phyloP scores from a whole-genome alignment of 2,797 vertebrate genomes.

The Hylomyscus alleni region DNA sequence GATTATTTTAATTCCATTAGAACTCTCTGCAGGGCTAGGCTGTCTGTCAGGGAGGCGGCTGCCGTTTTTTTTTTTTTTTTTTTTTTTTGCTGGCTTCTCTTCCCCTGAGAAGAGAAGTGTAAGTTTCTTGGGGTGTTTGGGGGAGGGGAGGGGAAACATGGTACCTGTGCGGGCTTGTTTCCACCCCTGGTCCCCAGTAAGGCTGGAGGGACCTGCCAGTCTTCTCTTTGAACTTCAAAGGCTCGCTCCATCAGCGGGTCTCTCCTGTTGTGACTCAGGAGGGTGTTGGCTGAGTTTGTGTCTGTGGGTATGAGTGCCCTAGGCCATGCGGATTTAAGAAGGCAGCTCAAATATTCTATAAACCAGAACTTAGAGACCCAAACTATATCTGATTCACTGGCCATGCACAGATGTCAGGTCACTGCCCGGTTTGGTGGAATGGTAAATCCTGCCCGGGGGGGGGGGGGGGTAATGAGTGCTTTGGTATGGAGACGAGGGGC shows the following conservation, averaged over 20 bases:
- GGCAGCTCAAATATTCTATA: not conserved
- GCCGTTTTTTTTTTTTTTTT: no score
- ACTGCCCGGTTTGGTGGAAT: not conserved
- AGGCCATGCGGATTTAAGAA: slow-evolving; percentile 38
- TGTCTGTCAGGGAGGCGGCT: not conserved
- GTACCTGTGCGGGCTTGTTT: not conserved
- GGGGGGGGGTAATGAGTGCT: no score
- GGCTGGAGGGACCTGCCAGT: not conserved
- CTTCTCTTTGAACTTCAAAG: slow-evolving; percentile 66
- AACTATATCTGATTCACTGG: not conserved
- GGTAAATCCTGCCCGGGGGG: not conserved
- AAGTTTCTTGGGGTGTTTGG: not conserved
- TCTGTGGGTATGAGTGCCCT: not conserved
- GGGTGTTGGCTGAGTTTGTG: not conserved
- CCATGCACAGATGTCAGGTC: not conserved
- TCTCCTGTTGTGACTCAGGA: not conserved
- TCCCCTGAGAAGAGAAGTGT: not conserved
- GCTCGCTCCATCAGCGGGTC: not conserved
- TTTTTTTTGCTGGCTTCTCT: slow-evolving; percentile 33
- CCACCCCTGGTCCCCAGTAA: not conserved
- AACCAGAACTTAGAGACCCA: not conserved
- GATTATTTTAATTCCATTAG: slow-evolving; percentile 76
- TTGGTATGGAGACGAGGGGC: not conserved
- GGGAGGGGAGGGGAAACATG: not conserved
- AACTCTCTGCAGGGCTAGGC: slow-evolving; percentile 56